Conservation (phyloP, 2,888 invertebrate genomes). For the Zele albiditarsus region DNA sequence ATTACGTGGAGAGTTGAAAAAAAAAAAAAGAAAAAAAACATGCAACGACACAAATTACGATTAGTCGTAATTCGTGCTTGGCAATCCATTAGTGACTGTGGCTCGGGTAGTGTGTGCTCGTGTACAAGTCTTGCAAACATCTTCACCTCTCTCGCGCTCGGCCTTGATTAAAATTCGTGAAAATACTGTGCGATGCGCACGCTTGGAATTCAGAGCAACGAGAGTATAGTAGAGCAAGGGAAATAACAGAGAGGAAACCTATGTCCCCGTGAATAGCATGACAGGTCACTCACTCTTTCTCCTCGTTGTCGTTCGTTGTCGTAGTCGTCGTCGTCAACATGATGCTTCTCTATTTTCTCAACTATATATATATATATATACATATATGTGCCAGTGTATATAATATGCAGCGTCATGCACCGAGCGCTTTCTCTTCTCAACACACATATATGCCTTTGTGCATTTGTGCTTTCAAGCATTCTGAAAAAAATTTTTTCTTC, state of each 20-base stretch:
- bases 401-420: not conserved
- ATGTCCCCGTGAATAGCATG: slow-evolving; percentile 7
- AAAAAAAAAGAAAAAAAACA: slow-evolving; percentile 43
- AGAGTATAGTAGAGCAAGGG: not conserved
- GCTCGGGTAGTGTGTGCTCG: slow-evolving; percentile 47
- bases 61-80: slow-evolving; percentile 58
- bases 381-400: not conserved
- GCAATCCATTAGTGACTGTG: slow-evolving; percentile 64
- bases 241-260: not conserved
- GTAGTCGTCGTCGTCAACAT: not conserved
- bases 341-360: slow-evolving; percentile 21
- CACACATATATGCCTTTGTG: not conserved
- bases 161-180: slow-evolving; percentile 65
- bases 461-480: not conserved
- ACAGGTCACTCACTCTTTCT: slow-evolving; percentile 37
- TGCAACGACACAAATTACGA: slow-evolving; percentile 62
- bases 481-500: not conserved
- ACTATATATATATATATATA: not conserved
- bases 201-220: slow-evolving; percentile 23
- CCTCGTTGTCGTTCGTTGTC: slow-evolving; percentile 6
- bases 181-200: slow-evolving; percentile 7
- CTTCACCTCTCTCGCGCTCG: slow-evolving; percentile 47
- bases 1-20: slow-evolving; percentile 14
- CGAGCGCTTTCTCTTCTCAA: not conserved
- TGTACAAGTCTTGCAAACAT: slow-evolving; percentile 13